These are phyloP conservation scores for Pseudochirops corinnae DNA, from an alignment of 2,797 vertebrate genomes.

Conservation along the genomic window DNA sequence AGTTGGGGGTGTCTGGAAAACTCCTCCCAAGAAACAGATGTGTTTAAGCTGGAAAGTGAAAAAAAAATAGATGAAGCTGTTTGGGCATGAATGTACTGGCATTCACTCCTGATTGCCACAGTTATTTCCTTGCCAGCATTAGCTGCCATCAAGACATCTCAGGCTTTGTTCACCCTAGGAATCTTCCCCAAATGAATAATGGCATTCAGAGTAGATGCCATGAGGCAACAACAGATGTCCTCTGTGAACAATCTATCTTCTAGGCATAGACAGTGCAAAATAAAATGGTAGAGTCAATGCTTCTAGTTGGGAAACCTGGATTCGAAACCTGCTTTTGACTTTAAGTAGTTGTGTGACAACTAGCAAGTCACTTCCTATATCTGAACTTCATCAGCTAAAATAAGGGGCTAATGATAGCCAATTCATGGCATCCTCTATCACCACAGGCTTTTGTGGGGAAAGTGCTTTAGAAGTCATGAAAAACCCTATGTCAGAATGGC, in stretches of 20 bases:
- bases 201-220: background rate
- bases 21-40: constrained; percentile 8
- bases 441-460: background rate
- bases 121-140: background rate
- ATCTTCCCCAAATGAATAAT: background rate
- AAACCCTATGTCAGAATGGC: background rate
- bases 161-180: background rate
- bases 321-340: background rate
- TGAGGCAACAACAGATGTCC: background rate
- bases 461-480: background rate
- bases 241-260: background rate
- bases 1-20: constrained; percentile 5
- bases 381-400: background rate
- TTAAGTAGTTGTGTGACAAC: too few species aligned
- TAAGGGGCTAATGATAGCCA: background rate
- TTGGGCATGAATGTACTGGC: background rate
- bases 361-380: background rate
- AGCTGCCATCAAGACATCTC: background rate
- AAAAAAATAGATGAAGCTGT: background rate
- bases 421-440: background rate
- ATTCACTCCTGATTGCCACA: background rate
- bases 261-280: background rate
- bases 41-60: background rate
- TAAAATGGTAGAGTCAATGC: background rate
- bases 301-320: background rate